Percentiles rank a stretch among this genome's conserved stretches.
Conservation (phyloP, 2,113 vertebrate genomes). For the Salvator merianae region DNA sequence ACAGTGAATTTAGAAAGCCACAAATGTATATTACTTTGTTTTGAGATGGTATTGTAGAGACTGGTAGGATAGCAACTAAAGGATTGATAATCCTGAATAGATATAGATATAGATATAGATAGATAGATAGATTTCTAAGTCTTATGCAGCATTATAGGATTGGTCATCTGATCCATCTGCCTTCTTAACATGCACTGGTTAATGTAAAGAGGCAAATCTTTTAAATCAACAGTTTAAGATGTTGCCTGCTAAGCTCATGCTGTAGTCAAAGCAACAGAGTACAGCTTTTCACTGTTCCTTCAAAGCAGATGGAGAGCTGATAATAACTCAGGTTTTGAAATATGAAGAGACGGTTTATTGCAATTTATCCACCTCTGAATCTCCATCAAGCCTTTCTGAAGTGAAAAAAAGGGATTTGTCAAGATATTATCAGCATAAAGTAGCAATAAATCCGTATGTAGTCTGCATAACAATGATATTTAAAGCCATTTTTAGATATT, state of each 20-base stretch:
- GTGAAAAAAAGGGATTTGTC: constrained; percentile 38
- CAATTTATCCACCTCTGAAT: not conserved
- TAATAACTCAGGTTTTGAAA: not conserved
- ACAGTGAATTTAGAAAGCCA: not conserved
- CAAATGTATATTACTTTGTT: not conserved
- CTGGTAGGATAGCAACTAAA: not conserved
- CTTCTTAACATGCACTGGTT: not conserved
- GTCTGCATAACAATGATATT: constrained; percentile 4
- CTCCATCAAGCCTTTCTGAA: constrained; percentile 20
- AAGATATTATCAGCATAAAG: constrained; percentile 22
- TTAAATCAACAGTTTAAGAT: not conserved
- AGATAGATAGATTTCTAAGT: too few species aligned
- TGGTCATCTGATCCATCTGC: not conserved
- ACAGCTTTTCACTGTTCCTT: not conserved
- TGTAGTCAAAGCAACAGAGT: not conserved
- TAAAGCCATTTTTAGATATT: constrained; percentile 37
- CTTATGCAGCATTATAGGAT: not conserved
- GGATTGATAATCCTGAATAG: not conserved
- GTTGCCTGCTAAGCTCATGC: rapidly evolving
- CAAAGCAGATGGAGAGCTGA: constrained; percentile 14
- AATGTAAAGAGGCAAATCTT: not conserved
- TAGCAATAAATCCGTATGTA: constrained; percentile 6
- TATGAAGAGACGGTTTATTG: constrained; percentile 2
- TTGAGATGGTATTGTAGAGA: not conserved
- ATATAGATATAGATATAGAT: too few species aligned